Evolutionary conservation across 2,113 vertebrate species (phyloP), one percentile per base, ranked within the genome.

Genomic region (Girardinichthys multiradiatus): DNA sequence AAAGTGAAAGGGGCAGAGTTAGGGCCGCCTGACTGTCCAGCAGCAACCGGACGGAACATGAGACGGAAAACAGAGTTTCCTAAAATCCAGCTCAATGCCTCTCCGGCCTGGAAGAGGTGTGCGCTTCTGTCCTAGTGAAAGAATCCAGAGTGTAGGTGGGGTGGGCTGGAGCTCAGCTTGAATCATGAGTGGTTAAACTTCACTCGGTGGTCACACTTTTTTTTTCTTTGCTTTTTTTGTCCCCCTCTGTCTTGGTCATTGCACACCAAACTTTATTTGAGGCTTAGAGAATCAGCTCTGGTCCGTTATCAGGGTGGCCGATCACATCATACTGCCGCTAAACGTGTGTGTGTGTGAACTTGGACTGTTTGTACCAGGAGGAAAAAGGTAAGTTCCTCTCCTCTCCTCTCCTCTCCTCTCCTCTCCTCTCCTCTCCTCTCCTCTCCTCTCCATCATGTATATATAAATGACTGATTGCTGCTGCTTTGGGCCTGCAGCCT

Each of bases 201-300:
- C 86, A 77, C 83, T 89, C 85, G 70, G 81, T 90, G 89, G 87
- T 90, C 89, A 87, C 86, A 84, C 80, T 81, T 84, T 87, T 69
- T 74, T 15, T 57, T 78, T 79, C 59, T 63, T 51, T 1, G 45
- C 57, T 79, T 84, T 79, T 66, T 65, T 80, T 76, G 71, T 84
- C 80, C 87, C 1, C 80, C 76, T 80, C 27, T 27, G 84, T 88
- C 85, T 85, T 89, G 88, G 90, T 92, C 87, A 77, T 77, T 90
- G 90, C 92, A 90, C 90, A 90, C 79, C 83, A 89, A 93, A 94
- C 92, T 94, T 95, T 92, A 90, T 92, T 91, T 90, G 84, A 89
- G 89, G 90, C 87, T 92, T 91, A 92, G 81, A 83, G 86, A 85
- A 83, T 84, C 75, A 66, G 78, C 62, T 84, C 81, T 76, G 80